Evolutionary conservation across 2,888 invertebrate genomes (phyloP).

Genomic region (Drosophila anceps): DNA sequence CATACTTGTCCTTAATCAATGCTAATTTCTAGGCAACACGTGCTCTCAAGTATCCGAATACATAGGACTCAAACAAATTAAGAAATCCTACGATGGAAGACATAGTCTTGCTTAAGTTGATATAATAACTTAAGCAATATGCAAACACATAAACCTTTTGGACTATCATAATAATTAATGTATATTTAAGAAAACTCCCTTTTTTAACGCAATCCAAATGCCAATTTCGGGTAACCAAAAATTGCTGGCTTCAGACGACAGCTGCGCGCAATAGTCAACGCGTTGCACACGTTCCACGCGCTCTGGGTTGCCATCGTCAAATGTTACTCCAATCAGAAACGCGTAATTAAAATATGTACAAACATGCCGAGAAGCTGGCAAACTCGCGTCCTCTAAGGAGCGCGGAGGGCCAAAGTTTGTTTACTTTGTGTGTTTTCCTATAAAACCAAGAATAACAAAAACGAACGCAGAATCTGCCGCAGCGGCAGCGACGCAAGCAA

Average conservation of each 20-base stretch:
- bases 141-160: conserved; percentile 35
- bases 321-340: conserved; percentile 75
- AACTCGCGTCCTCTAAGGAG: conserved; percentile 31
- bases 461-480: conserved; percentile 33
- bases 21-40: conserved; percentile 44
- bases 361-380: conserved; percentile 62
- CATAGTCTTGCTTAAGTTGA: background rate
- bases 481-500: conserved; percentile 49
- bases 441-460: conserved; percentile 70
- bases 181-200: conserved; percentile 23
- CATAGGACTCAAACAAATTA: background rate
- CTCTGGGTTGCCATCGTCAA: conserved; percentile 33
- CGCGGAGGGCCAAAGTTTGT: conserved; percentile 61
- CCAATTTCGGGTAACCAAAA: conserved; percentile 60
- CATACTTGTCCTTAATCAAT: conserved; percentile 44
- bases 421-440: conserved; percentile 79
- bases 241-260: conserved; percentile 50
- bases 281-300: conserved; percentile 34
- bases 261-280: conserved; percentile 63
- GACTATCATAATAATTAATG: conserved; percentile 9
- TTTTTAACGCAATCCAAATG: conserved; percentile 29
- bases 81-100: background rate
- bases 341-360: conserved; percentile 79
- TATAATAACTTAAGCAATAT: conserved; percentile 26
- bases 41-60: conserved; percentile 18